Evolutionary conservation across 1,140 invertebrate genomes (phyloP).

Genomic region (Acromyrmex echinatior): DNA sequence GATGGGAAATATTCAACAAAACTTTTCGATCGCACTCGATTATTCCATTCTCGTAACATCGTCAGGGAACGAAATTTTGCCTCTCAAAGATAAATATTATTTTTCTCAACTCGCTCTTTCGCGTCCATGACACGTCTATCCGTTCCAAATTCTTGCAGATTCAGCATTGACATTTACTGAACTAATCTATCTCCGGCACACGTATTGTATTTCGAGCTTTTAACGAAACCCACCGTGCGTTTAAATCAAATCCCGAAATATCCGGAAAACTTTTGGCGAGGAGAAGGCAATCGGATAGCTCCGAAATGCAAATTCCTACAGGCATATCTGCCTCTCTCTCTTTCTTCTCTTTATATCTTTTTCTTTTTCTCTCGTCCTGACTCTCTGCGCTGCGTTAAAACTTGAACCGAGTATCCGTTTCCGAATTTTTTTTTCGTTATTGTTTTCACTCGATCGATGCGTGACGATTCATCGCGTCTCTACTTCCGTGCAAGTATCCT

Average conservation of each 20-base stretch:
- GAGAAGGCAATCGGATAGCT: slow-evolving; percentile 38
- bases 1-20: slow-evolving; percentile 1
- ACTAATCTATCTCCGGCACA: slow-evolving; percentile 47
- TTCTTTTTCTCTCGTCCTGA: neutral
- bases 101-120: neutral
- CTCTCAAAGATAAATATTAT: slow-evolving; percentile 51
- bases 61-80: slow-evolving; percentile 22
- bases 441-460: slow-evolving; percentile 49
- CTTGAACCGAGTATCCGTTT: slow-evolving; percentile 39
- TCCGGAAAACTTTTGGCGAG: slow-evolving; percentile 46
- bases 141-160: slow-evolving; percentile 52
- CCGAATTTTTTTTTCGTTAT: slow-evolving; percentile 40
- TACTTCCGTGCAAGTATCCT: slow-evolving; percentile 33
- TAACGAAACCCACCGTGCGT: slow-evolving; percentile 39
- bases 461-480: slow-evolving; percentile 52
- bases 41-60: neutral
- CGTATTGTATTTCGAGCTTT: slow-evolving; percentile 55
- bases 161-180: slow-evolving; percentile 45
- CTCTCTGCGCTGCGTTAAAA: neutral
- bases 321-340: neutral
- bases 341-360: too few relatives aligned
- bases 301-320: slow-evolving; percentile 58
- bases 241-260: slow-evolving; percentile 60
- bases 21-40: neutral
- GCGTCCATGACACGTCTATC: slow-evolving; percentile 26